phyloP scores from a whole-genome alignment of 1,140 invertebrate genomes.

The Marisa cornuarietis region DNA sequence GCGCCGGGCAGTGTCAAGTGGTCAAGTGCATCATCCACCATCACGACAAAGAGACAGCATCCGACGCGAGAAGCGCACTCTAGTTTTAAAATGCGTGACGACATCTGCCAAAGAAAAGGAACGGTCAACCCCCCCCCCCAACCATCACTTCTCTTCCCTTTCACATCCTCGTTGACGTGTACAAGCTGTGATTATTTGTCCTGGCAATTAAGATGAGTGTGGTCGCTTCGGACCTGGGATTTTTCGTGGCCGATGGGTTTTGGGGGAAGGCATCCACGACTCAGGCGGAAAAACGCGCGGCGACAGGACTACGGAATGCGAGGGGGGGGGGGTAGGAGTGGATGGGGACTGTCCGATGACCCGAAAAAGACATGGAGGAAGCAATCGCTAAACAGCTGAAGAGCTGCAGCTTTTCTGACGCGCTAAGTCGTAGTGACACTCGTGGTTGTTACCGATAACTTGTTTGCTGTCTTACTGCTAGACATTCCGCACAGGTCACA shows the following conservation, averaged over 20 bases:
- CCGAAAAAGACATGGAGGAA: background rate
- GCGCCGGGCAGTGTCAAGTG: background rate
- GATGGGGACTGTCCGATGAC: background rate
- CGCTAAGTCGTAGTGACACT: no score
- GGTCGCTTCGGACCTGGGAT: background rate
- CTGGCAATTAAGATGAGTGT: background rate
- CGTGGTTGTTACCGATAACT: no score
- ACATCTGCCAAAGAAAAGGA: background rate
- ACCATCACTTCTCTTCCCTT: background rate
- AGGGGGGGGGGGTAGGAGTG: background rate
- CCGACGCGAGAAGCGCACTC: background rate
- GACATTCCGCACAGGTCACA: no score
- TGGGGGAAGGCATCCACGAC: background rate
- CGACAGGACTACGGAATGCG: background rate
- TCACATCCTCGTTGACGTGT: slow-evolving; percentile 2
- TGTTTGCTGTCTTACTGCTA: no score
- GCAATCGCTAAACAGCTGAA: background rate
- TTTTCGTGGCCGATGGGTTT: background rate
- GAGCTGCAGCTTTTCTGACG: no score
- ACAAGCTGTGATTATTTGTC: background rate
- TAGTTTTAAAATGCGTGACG: background rate
- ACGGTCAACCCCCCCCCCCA: background rate
- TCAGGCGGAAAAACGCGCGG: background rate
- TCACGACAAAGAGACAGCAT: background rate
- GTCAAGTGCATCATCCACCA: background rate